Evolutionary conservation across 2,888 invertebrate species (phyloP), one percentile per base, ranked within the genome.

Genomic region (Eupithecia subumbrata): DNA sequence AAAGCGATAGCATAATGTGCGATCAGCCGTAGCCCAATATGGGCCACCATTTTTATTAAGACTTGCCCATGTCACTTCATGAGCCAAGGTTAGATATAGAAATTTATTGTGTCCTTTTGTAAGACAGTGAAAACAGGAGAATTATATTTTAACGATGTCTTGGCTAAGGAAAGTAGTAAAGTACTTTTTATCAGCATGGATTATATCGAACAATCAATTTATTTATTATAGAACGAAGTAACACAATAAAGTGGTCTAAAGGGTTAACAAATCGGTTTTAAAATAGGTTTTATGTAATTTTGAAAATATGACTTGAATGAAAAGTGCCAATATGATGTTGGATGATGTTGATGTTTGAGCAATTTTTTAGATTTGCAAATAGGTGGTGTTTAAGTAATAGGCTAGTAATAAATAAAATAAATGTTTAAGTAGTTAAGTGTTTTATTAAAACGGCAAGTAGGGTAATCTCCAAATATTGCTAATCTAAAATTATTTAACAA

Each of bases 401-500:
- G n/a, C 7, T 11, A 11, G 4, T 48, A 0, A 56, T n/a, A 40
- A 74, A 66, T 74, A 74, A 77, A 78, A 74, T 43, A 73, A 66
- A 73, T 37, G 71, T 5, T 9, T 22, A 64, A 43, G 14, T 71
- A 72, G 75, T 77, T 78, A 71, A 76, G 67, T n/a, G 63, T 77
- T 79, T 78, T 78, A 76, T 72, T 81, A 34, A 77, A 71, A 75
- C 52, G 69, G 64, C 18, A 16, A 64, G 45, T 63, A 37, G 16
- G 56, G 64, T 63, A 68, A 71, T 71, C 43, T 45, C 52, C 67
- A 30, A 11, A 71, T 71, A 73, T 48, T 34, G 18, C 43, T 75
- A 75, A n/a, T 73, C 71, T 73, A 77, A 66, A 75, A 77, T 45
- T 77, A 77, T 77, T 75, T 70, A 72, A 74, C 72, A 76, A 76